Conservation (phyloP, 2,888 invertebrate genomes). For the Apeira syringaria region DNA sequence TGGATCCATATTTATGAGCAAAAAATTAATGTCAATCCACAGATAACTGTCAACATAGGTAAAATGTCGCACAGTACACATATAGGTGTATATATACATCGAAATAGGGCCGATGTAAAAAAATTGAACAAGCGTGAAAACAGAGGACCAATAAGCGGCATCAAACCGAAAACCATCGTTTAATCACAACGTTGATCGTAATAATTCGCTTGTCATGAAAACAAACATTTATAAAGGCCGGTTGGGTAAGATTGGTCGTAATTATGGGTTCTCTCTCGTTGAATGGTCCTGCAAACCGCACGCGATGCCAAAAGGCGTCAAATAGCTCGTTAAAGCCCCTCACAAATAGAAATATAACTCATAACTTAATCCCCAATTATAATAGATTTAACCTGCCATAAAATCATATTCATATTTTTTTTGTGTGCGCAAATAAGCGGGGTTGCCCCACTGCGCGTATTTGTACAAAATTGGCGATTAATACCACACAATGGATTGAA, state of each 20-base stretch:
- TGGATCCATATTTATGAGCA: constrained; percentile 46
- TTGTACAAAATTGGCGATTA: constrained; percentile 71
- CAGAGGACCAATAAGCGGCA: constrained; percentile 42
- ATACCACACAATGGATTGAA: constrained; percentile 65
- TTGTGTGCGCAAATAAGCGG: constrained; percentile 64
- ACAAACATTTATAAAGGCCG: constrained; percentile 62
- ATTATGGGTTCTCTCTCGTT: constrained; percentile 58
- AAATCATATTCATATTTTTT: constrained; percentile 76
- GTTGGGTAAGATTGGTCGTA: constrained; percentile 55
- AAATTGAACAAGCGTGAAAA: constrained; percentile 33
- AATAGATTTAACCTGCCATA: constrained; percentile 82
- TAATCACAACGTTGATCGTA: constrained; percentile 46
- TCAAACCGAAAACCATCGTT: constrained; percentile 44
- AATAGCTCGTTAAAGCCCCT: constrained; percentile 78
- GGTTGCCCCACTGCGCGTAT: constrained; percentile 63
- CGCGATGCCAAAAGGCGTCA: constrained; percentile 73
- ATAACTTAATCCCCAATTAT: constrained; percentile 80
- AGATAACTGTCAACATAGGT: constrained; percentile 18
- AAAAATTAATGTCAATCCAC: constrained; percentile 36
- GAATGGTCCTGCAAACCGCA: constrained; percentile 55
- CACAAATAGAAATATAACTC: constrained; percentile 78
- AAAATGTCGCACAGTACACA: constrained; percentile 19
- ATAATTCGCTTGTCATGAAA: constrained; percentile 68
- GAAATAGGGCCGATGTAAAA: constrained; percentile 22
- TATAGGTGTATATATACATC: constrained; percentile 7